These are phyloP conservation scores for Stegophylla sp. DNA, from an alignment of 2,888 invertebrate species.

Conservation along the genomic window DNA sequence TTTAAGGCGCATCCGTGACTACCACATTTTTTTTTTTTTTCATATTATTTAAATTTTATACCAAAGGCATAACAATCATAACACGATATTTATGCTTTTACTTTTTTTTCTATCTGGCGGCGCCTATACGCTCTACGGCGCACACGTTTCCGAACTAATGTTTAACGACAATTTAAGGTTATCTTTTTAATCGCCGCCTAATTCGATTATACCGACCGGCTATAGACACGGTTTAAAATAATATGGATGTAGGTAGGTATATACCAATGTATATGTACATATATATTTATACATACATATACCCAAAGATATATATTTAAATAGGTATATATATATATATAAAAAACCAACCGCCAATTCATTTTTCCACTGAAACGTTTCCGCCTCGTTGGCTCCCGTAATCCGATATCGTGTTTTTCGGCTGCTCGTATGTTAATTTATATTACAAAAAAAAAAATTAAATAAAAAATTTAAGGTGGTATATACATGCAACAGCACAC, in stretches of 20 bases:
- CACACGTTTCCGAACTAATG: conserved; percentile 30
- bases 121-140: background rate
- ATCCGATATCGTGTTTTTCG: conserved; percentile 57
- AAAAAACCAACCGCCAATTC: conserved; percentile 35
- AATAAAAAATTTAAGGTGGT: conserved; percentile 11
- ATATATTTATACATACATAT: too few relatives aligned
- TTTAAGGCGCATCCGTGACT: background rate
- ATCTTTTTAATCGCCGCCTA: conserved; percentile 46
- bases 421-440: conserved; percentile 51
- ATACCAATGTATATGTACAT: background rate
- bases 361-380: conserved; percentile 41
- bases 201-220: conserved; percentile 38
- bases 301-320: background rate
- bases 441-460: conserved; percentile 25
- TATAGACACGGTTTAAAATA: background rate
- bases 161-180: conserved; percentile 45
- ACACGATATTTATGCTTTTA: background rate
- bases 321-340: background rate
- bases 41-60: background rate
- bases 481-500: conserved; percentile 16
- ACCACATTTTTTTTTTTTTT: background rate
- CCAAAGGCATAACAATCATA: background rate
- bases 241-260: too few relatives aligned
- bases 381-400: conserved; percentile 44
- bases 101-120: background rate